phyloP scores from a whole-genome alignment of 1,140 invertebrate genomes.

The Oncopeltus fasciatus region DNA sequence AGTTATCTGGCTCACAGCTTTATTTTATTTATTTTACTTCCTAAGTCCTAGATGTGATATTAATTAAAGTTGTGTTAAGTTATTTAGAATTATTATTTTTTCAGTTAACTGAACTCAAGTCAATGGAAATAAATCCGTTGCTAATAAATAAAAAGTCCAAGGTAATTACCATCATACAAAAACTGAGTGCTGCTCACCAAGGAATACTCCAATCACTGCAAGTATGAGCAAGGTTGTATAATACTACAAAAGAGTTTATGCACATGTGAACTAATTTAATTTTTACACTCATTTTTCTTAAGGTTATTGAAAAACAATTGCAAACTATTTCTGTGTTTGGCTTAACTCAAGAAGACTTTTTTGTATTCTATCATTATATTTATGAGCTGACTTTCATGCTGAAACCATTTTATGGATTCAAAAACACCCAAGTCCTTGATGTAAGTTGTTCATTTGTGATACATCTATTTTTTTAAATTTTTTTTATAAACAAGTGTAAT shows the following conservation, averaged over 20 bases:
- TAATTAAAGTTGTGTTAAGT: too few species aligned
- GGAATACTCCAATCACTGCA: background rate
- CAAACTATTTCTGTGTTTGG: background rate
- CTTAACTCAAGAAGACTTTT: background rate
- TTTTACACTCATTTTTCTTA: background rate
- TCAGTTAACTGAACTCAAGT: too few species aligned
- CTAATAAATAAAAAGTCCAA: background rate
- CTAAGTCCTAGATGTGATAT: too few species aligned
- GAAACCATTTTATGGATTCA: background rate
- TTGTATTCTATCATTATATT: background rate
- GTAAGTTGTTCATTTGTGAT: background rate
- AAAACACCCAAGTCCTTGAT: background rate
- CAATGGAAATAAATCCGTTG: background rate
- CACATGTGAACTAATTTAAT: background rate
- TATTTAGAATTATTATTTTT: too few species aligned
- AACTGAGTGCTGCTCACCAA: background rate
- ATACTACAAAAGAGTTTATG: too few species aligned
- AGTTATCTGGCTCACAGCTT: too few species aligned
- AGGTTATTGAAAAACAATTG: constrained; percentile 4
- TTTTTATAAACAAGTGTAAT: too few species aligned
- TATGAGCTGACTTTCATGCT: background rate
- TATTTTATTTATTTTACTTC: too few species aligned
- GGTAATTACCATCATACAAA: background rate
- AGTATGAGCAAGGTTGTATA: background rate
- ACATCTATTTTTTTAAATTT: too few species aligned